Conservation (phyloP, 2,113 vertebrate species). For the Podarcis raffonei region DNA sequence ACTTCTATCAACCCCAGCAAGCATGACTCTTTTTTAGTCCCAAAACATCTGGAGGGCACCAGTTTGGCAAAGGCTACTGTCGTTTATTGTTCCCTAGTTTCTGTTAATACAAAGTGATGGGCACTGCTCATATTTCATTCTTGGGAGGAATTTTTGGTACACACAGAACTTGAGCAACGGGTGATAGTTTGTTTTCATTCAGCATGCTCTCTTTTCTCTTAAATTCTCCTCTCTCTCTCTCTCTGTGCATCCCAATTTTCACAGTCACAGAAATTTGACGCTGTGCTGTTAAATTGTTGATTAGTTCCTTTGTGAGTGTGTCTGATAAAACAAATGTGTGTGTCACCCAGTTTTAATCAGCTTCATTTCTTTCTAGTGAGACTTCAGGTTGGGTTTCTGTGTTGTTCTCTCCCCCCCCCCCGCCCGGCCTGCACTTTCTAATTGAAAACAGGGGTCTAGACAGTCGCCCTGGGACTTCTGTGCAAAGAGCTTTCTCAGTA, state of each 20-base stretch:
- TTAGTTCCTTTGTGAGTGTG: slow-evolving; percentile 69
- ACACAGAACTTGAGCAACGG: neutral
- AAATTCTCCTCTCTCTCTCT: slow-evolving; percentile 14
- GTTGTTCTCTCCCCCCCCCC: neutral
- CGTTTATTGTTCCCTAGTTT: slow-evolving; percentile 21
- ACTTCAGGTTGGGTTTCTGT: slow-evolving; percentile 56
- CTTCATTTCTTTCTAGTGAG: slow-evolving; percentile 61
- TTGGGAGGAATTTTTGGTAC: slow-evolving; percentile 27
- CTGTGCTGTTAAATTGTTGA: slow-evolving; percentile 57
- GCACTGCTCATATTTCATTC: slow-evolving; percentile 18
- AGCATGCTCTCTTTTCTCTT: slow-evolving; percentile 4
- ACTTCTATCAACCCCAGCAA: too few relatives aligned
- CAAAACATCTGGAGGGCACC: too few relatives aligned
- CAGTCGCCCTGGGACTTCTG: slow-evolving; percentile 6
- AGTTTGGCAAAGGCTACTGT: neutral
- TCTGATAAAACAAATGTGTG: slow-evolving; percentile 73
- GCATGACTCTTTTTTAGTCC: too few relatives aligned
- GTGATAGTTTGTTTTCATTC: slow-evolving; percentile 31
- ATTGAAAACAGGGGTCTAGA: slow-evolving; percentile 35
- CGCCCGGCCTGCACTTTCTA: neutral
- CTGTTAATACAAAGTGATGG: neutral
- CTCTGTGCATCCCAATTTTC: slow-evolving; percentile 29
- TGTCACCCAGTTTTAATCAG: slow-evolving; percentile 66
- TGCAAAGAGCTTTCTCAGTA: neutral
- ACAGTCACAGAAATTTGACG: slow-evolving; percentile 28